phyloP scores from a whole-genome alignment of 53 echinoderm and acorn worm species.

The Paracentrotus lividus region DNA sequence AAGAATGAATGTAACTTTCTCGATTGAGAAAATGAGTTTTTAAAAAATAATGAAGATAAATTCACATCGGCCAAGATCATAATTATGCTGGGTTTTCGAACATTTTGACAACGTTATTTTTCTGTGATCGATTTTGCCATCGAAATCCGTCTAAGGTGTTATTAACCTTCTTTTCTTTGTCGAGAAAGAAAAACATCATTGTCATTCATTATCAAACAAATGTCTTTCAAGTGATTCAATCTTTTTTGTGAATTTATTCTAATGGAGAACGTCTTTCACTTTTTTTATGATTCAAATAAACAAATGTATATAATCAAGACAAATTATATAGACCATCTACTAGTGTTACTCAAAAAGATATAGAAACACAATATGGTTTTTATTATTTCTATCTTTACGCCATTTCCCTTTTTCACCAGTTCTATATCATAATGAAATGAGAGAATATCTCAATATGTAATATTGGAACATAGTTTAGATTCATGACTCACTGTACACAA shows the following conservation, averaged over 20 bases:
- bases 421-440: neutral
- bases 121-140: neutral
- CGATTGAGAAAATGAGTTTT: neutral
- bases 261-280: constrained; percentile 12
- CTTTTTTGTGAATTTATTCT: neutral
- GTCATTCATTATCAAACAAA: neutral
- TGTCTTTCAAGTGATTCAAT: constrained; percentile 7
- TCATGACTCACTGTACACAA: too few relatives aligned
- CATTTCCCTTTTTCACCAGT: neutral
- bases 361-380: neutral
- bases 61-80: too few relatives aligned
- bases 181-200: neutral
- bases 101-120: neutral
- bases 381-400: neutral
- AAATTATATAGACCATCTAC: neutral
- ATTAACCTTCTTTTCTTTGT: neutral
- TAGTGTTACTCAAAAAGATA: neutral
- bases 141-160: neutral
- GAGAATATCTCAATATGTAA: too few relatives aligned
- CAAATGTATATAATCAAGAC: constrained; percentile 1
- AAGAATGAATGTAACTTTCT: neutral
- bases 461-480: too few relatives aligned
- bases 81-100: too few relatives aligned
- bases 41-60: neutral
- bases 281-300: constrained; percentile 5